A percentile compares a stretch with the other conserved stretches of the same genome.
These are phyloP conservation scores for Tachycineta bicolor DNA, from an alignment of 2,113 vertebrate genomes.

Conservation along the genomic window DNA sequence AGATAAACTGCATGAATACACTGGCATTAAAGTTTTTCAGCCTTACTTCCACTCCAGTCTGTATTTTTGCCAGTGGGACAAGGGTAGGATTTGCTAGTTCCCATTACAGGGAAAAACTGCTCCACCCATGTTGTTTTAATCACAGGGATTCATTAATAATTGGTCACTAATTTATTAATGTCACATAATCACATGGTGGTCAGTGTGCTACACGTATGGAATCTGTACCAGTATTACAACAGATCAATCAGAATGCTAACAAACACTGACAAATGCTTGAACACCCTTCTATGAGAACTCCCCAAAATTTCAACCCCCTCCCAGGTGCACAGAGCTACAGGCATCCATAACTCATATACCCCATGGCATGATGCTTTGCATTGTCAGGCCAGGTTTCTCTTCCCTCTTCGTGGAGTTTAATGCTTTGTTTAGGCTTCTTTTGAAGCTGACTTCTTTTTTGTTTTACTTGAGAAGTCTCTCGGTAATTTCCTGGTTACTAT, in stretches of 20 bases:
- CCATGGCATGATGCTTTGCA: accelerated
- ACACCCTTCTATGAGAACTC: neutral
- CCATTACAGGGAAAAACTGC: neutral
- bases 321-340: neutral
- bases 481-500: constrained; percentile 48
- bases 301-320: neutral
- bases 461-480: neutral
- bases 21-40: neutral
- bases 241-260: neutral
- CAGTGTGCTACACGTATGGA: accelerated
- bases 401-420: neutral
- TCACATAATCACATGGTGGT: neutral
- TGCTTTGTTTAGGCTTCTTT: neutral
- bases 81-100: neutral
- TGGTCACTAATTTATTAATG: neutral
- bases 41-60: neutral
- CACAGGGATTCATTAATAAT: neutral
- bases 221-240: neutral
- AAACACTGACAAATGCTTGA: neutral
- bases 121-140: neutral
- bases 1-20: neutral
- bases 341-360: accelerated
- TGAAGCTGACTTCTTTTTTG: neutral
- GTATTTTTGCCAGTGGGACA: neutral
- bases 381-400: neutral